Conservation (phyloP, 2,888 invertebrate genomes). For the Drosophila merina region DNA sequence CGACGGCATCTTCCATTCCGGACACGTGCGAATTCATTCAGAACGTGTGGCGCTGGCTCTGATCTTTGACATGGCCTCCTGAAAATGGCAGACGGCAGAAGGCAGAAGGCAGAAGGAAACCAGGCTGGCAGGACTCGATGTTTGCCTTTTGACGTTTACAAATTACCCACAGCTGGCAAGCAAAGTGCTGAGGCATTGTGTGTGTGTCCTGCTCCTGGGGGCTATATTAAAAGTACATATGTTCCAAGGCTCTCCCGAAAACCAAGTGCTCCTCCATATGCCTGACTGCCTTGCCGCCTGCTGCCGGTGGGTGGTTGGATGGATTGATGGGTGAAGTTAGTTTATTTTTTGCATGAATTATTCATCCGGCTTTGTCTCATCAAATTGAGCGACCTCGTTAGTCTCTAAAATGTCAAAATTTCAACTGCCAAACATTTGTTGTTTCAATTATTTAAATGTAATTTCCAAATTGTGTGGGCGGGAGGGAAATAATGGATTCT, state of each 20-base stretch:
- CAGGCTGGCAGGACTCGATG: conserved; percentile 61
- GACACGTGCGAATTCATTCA: conserved; percentile 73
- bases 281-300: conserved; percentile 37
- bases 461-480: conserved; percentile 66
- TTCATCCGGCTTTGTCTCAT: conserved; percentile 68
- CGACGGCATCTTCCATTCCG: conserved; percentile 53
- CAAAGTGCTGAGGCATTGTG: conserved; percentile 39
- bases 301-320: conserved; percentile 6
- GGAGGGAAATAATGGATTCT: not conserved
- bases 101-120: not conserved
- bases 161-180: conserved; percentile 75
- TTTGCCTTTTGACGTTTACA: conserved; percentile 78
- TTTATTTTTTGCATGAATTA: conserved; percentile 65
- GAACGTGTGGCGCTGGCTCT: conserved; percentile 43
- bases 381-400: conserved; percentile 73
- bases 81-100: conserved; percentile 3
- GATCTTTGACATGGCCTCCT: conserved; percentile 66
- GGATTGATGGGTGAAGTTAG: conserved; percentile 32
- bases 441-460: conserved; percentile 76
- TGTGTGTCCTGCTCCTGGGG: conserved; percentile 44
- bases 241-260: conserved; percentile 47
- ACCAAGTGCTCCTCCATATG: conserved; percentile 73
- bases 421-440: conserved; percentile 68
- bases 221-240: conserved; percentile 78
- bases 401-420: conserved; percentile 66